Evolutionary conservation across 1,140 invertebrate species (phyloP), one percentile per base, ranked within the genome.

Genomic region (Aethina tumida): DNA sequence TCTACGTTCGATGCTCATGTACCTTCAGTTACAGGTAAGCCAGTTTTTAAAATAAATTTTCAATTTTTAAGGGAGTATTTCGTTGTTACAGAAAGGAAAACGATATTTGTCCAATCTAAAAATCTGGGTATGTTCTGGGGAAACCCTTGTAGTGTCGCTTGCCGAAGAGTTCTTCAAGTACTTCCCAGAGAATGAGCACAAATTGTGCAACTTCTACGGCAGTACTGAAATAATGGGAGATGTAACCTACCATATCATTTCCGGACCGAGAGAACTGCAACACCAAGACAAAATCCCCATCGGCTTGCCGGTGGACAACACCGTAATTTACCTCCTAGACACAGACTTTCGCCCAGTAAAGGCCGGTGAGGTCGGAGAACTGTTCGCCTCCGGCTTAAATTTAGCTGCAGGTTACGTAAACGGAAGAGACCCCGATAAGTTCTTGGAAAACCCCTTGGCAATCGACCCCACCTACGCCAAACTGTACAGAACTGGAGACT

Each of bases 201-300:
- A 69, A 9, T 56, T 91, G 5, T 84, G 79, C 29, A 93, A 93
- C 54, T 90, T 90, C 56, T 93, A 91, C 49, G 88, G 88, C 0
- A 89, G 85, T 43, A 91, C 88, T 0, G 88, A 93, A 61, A 75
- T 86, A 7, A 84, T 84, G 81, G 83, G 79, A 0, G 84, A 88
- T 53, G 81, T 87, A 3, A 84, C 81, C 0, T 84, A 71, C 49
- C 70, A 77, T 33, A 47, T 70, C 2, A 62, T 80, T 7, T 56
- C 43, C 2, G 56, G 55, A 5, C 10, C 38, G 14, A 59, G 66
- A 1, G 75, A 89, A 40, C 51, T 85, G 17, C 63, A 74, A 16
- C 49, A 68, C 20, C 64, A 73, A 10, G 68, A 76, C 4, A 82
- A 79, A 55, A 74, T 89, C 13, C 85, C 86, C 2, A 89, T 91